Evolutionary conservation across 2,888 invertebrate species (phyloP).

Genomic region (Bimastos eiseni): DNA sequence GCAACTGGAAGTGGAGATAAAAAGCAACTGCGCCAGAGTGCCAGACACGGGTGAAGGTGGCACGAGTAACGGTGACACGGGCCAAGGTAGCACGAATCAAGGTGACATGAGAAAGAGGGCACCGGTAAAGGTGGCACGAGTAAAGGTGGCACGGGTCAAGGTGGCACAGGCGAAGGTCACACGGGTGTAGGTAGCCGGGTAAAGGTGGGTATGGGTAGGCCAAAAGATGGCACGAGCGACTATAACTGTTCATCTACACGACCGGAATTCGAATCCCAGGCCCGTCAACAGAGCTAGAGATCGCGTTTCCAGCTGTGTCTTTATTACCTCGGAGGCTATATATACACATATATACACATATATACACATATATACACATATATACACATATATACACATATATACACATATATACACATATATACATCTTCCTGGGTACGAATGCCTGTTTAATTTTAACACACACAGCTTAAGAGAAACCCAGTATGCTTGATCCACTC

Average conservation of each 20-base stretch:
- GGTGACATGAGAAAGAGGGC: no score
- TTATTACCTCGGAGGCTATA: neutral
- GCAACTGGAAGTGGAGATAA: neutral
- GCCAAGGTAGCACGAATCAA: no score
- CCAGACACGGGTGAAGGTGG: no score
- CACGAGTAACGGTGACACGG: no score
- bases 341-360: neutral
- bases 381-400: slow-evolving; percentile 30
- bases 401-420: slow-evolving; percentile 30
- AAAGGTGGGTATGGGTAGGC: no score
- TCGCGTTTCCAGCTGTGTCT: neutral
- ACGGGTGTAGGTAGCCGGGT: no score
- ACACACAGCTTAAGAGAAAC: neutral
- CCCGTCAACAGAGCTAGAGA: neutral
- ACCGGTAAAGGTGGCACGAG: no score
- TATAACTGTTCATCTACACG: no score
- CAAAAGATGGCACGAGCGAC: no score
- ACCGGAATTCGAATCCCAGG: neutral
- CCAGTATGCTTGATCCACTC: neutral
- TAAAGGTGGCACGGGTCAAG: no score
- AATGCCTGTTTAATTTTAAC: neutral
- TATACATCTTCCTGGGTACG: neutral
- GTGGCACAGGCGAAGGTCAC: no score
- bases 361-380: slow-evolving; percentile 30
- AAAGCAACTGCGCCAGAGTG: no score